These are phyloP conservation scores for Pachydiplax longipennis DNA, from an alignment of 2,888 invertebrate genomes.

Conservation along the genomic window DNA sequence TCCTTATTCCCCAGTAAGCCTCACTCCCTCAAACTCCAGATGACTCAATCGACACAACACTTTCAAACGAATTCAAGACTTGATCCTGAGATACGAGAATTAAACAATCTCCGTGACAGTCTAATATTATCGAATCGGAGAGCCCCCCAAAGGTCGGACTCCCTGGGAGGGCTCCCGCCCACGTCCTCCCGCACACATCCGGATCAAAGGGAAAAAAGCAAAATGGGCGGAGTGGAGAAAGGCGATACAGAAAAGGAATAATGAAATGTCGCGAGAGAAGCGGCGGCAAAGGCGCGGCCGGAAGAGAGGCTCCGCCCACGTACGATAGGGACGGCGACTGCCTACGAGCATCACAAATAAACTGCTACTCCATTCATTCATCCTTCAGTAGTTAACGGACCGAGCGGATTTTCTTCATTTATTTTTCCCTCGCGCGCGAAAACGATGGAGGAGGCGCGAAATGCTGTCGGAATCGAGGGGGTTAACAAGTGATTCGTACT, in stretches of 20 bases:
- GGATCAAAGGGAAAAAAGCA: neutral
- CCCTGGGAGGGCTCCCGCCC: neutral
- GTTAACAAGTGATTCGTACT: neutral
- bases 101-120: neutral
- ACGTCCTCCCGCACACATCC: neutral
- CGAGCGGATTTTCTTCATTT: constrained; percentile 21
- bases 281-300: neutral
- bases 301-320: constrained; percentile 30
- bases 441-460: too few relatives aligned
- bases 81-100: too few relatives aligned
- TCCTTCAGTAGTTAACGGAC: constrained; percentile 13
- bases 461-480: too few relatives aligned
- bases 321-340: neutral
- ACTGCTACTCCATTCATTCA: constrained; percentile 15
- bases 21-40: too few relatives aligned
- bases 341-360: constrained; percentile 1
- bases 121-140: neutral
- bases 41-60: too few relatives aligned
- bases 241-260: neutral
- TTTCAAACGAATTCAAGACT: too few relatives aligned
- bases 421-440: neutral
- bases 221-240: neutral
- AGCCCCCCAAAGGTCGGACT: neutral
- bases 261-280: neutral
- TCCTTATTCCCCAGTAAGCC: too few relatives aligned